Percentiles rank a stretch among this genome's conserved stretches.
Conservation (phyloP, 2,113 vertebrate species). For the Erpornis zantholeuca region DNA sequence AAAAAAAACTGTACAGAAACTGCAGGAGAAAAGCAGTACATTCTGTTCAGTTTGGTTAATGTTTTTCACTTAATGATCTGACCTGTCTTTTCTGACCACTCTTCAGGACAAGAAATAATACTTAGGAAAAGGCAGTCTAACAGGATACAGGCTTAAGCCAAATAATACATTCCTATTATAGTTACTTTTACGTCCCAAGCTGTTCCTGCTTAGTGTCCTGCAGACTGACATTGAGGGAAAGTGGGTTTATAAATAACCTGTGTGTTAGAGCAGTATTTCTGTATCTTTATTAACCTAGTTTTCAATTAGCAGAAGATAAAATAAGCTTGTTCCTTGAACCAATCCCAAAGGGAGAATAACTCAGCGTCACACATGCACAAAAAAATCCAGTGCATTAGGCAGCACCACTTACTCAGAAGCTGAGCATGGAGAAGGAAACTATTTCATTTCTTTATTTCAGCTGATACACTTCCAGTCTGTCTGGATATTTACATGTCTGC, state of each 20-base stretch:
- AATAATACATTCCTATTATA: neutral
- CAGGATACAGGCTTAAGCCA: neutral
- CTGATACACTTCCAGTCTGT: neutral
- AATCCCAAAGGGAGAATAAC: neutral
- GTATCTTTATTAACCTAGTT: constrained; percentile 39
- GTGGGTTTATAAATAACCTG: constrained; percentile 21
- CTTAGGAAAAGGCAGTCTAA: neutral
- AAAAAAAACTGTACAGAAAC: neutral
- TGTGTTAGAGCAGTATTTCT: neutral
- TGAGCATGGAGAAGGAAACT: neutral
- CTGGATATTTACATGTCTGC: neutral
- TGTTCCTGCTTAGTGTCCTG: neutral
- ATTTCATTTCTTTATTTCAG: neutral
- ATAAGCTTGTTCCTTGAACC: neutral
- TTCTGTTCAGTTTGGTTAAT: neutral
- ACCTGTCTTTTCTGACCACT: neutral
- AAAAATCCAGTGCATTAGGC: neutral
- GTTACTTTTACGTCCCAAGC: neutral
- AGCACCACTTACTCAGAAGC: neutral
- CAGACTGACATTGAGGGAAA: neutral
- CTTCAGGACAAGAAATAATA: neutral
- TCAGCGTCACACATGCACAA: neutral
- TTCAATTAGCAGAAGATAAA: constrained; percentile 9
- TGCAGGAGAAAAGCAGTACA: neutral
- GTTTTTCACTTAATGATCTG: neutral